A percentile compares a stretch with the other conserved stretches of the same genome.
Evolutionary conservation across 2,797 vertebrate species (phyloP).

Genomic region (Gallinago solitaria): DNA sequence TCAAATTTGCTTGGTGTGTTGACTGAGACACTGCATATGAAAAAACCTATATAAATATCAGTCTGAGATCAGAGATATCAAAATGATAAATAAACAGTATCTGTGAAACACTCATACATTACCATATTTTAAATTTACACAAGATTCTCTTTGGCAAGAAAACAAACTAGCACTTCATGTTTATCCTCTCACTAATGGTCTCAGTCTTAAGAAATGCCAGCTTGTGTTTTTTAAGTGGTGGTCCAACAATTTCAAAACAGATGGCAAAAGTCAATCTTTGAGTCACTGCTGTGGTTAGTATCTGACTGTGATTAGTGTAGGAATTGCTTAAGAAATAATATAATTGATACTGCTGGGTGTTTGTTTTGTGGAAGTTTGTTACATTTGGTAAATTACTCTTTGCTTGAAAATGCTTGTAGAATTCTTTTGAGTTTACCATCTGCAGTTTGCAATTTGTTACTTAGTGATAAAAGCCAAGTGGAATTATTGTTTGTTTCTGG

Average conservation of each 20-base stretch:
- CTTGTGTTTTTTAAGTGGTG: constrained; percentile 23
- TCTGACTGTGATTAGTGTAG: constrained; percentile 1
- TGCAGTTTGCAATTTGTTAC: background rate
- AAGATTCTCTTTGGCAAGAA: constrained; percentile 32
- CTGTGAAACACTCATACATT: background rate
- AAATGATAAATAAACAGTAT: constrained; percentile 31
- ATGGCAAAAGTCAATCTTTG: constrained; percentile 24
- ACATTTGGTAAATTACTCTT: background rate
- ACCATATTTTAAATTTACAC: constrained; percentile 2
- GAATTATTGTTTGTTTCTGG: background rate
- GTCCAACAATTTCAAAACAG: constrained; percentile 55
- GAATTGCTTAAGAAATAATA: constrained; percentile 2
- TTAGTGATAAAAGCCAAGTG: background rate
- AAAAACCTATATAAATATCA: background rate
- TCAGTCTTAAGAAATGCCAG: constrained; percentile 31
- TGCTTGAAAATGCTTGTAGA: background rate
- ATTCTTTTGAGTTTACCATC: background rate
- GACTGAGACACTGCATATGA: background rate
- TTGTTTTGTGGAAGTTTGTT: constrained; percentile 8
- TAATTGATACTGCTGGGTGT: background rate
- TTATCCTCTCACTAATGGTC: constrained; percentile 34
- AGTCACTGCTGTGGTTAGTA: background rate
- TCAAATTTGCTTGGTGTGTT: background rate
- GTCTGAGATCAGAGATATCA: background rate
- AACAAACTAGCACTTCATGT: constrained; percentile 48